Percentiles rank a stretch among this genome's conserved stretches.
These are phyloP conservation scores for Lathamus discolor DNA, from an alignment of 2,113 vertebrate genomes.

Conservation along the genomic window DNA sequence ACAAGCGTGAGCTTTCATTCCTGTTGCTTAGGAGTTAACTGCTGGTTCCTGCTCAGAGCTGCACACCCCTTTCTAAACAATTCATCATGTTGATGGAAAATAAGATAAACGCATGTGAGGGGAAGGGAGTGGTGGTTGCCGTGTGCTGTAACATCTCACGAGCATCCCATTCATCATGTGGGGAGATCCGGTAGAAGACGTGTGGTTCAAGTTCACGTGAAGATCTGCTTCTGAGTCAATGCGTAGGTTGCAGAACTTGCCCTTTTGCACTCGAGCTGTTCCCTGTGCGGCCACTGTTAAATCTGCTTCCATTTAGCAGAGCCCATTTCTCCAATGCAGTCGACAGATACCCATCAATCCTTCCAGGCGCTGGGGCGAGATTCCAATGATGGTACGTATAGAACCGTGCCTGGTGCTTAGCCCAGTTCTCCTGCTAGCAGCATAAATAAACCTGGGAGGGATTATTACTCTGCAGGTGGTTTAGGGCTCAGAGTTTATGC, in stretches of 20 bases:
- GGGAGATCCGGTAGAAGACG: neutral
- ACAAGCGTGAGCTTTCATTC: fast-evolving
- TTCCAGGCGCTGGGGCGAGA: fast-evolving
- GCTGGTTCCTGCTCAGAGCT: neutral
- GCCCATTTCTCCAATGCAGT: neutral
- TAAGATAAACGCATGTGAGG: neutral
- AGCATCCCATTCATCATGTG: fast-evolving
- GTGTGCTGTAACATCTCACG: neutral
- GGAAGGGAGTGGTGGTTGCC: neutral
- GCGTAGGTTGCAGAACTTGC: neutral
- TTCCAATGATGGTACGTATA: fast-evolving
- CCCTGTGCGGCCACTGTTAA: neutral
- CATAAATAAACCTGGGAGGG: neutral
- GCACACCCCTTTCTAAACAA: neutral
- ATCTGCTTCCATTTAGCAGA: neutral
- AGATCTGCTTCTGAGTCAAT: neutral
- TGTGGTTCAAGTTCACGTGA: neutral
- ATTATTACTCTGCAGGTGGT: neutral
- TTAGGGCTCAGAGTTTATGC: neutral
- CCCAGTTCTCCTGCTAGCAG: neutral
- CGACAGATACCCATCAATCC: neutral
- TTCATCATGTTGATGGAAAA: neutral
- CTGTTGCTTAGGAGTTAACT: neutral
- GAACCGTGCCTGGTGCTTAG: neutral
- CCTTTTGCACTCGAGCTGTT: neutral